Evolutionary conservation across 2,888 invertebrate species (phyloP).

Genomic region (Villa cingulata): DNA sequence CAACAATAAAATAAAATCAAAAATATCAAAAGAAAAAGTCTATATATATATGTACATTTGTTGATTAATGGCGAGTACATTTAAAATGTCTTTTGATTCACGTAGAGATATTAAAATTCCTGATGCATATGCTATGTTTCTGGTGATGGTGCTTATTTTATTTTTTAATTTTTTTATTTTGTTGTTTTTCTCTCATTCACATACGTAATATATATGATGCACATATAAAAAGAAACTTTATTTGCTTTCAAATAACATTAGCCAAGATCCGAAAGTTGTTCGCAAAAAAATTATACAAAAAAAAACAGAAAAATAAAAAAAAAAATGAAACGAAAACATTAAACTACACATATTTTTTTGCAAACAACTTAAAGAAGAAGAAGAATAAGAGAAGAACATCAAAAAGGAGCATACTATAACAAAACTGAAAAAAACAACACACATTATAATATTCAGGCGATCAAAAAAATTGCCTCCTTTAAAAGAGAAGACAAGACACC

Average conservation of each 20-base stretch:
- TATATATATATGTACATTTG: no score
- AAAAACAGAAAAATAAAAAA: no score
- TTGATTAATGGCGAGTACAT: conserved; percentile 9
- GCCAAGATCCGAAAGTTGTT: not conserved
- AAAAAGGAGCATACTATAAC: not conserved
- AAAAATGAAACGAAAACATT: no score
- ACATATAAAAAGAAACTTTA: not conserved
- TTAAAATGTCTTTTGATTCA: conserved; percentile 7
- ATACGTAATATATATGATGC: no score
- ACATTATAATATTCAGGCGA: not conserved
- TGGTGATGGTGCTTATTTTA: no score
- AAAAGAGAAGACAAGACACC: conserved; percentile 9
- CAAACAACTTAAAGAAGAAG: no score
- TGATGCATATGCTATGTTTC: not conserved
- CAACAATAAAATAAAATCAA: no score
- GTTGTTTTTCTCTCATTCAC: no score
- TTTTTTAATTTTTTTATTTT: no score
- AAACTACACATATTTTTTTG: no score
- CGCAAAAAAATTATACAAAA: no score
- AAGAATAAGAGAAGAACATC: not conserved
- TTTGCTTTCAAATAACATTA: conserved; percentile 6
- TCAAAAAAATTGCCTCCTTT: conserved; percentile 8
- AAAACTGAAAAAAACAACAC: not conserved
- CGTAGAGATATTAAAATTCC: conserved; percentile 6
- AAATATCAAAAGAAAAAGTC: not conserved